Base-by-base conservation (phyloP, 1,140 invertebrate genomes). In the Drosophila willistoni region DNA sequence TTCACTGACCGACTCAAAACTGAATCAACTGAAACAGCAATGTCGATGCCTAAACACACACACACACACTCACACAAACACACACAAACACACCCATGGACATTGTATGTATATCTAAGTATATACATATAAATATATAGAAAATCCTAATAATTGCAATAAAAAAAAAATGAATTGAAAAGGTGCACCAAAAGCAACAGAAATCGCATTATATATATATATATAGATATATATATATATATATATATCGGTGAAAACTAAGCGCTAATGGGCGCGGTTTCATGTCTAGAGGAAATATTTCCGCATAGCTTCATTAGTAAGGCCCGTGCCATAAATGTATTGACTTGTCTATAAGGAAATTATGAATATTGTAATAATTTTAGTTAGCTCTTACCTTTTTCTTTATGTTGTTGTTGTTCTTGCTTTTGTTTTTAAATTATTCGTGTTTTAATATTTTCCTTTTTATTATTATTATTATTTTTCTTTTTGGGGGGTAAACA, bases 191-290 rank as follows among this genome's bases (percentile, higher is more conserved):
- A 69, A 44, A 68, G 41, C 64, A 64, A 69, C n/a, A 68, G 51
- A n/a, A 54, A 33, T 51, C 19, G 42, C 19, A 63, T 44, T 61
- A 71, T 7, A 44, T 47, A 55, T 19, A 19, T 60, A 60, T 9
- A 9, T 7, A 59, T 19, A 33, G 47, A 64, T 34, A 60, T 60
- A 29, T 57, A 17, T 13, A 19, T 39, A 60, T 36, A 10, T 7
- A 60, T 39, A 42, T 56, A 64, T 36, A 60, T 60, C 9, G 41
- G 56, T 73, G 68, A 81, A 76, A 77, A 84, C 73, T 66, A 73
- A 70, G 74, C 80, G 76, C 72, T 61, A 54, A 51, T 76, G 72
- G 14, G 55, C 80, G 80, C 81, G 77, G 81, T 84, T 83, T 83
- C 81, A 84, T 68, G 68, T 69, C 65, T 67, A 78, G 25, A 62